Evolutionary conservation across 2,888 invertebrate genomes (phyloP).

Genomic region (Malacosoma neustria): DNA sequence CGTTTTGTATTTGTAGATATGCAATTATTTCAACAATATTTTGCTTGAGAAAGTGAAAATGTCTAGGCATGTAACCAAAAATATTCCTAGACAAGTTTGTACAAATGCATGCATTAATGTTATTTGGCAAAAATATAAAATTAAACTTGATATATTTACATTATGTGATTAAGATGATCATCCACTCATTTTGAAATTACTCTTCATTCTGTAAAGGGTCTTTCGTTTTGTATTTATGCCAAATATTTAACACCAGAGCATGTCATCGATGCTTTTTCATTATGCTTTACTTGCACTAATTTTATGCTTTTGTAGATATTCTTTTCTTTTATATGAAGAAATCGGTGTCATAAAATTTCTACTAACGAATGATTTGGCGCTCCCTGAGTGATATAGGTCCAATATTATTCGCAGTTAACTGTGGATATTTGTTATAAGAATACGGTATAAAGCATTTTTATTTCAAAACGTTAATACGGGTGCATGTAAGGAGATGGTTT

Average conservation of each 20-base stretch:
- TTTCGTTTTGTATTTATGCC: no score
- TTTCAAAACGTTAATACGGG: slow-evolving; percentile 6
- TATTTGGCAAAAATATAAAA: no score
- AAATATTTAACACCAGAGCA: not conserved
- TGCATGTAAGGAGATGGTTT: slow-evolving; percentile 33
- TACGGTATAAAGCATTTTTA: not conserved
- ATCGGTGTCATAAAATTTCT: slow-evolving; percentile 59
- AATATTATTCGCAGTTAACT: slow-evolving; percentile 22
- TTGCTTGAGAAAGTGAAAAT: not conserved
- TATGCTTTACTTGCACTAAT: no score
- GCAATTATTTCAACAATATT: no score
- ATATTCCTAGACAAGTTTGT: not conserved
- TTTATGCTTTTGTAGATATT: slow-evolving; percentile 43
- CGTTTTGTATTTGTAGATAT: no score
- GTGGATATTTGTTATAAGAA: slow-evolving; percentile 6
- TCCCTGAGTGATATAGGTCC: slow-evolving; percentile 61
- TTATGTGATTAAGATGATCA: not conserved
- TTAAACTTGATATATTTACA: not conserved
- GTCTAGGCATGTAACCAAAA: not conserved
- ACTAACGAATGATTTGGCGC: slow-evolving; percentile 59
- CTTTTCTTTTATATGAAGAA: slow-evolving; percentile 49
- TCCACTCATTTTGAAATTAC: not conserved
- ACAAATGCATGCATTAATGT: slow-evolving; percentile 5
- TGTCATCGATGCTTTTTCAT: slow-evolving; percentile 35
- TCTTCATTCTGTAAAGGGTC: no score